Conservation (phyloP, 2,888 invertebrate species). For the Orthosia cruda region DNA sequence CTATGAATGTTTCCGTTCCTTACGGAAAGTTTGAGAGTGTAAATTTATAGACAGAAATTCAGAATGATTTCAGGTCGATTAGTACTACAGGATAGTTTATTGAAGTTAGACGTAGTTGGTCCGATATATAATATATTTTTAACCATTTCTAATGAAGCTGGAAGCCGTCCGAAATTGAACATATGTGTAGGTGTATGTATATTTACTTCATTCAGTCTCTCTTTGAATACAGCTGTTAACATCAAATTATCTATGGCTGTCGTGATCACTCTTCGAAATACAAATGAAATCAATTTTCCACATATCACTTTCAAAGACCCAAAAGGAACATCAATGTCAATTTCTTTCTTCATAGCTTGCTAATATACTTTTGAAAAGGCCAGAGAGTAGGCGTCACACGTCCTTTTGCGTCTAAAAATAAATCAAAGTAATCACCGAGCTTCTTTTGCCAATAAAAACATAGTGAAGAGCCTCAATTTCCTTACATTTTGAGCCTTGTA, state of each 20-base stretch:
- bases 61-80: neutral
- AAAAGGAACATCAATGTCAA: constrained; percentile 12
- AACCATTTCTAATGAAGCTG: neutral
- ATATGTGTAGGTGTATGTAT: neutral
- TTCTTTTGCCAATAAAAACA: constrained; percentile 64
- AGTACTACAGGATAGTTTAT: neutral
- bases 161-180: neutral
- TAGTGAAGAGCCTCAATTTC: constrained; percentile 69
- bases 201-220: neutral
- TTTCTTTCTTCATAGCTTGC: neutral
- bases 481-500: constrained; percentile 64
- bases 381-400: neutral
- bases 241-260: neutral
- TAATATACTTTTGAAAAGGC: neutral
- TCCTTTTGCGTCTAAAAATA: constrained; percentile 41
- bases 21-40: too few species aligned
- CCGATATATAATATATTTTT: too few species aligned
- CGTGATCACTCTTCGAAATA: neutral
- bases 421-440: constrained; percentile 55
- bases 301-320: neutral
- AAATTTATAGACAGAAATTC: too few species aligned
- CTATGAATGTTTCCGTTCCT: neutral
- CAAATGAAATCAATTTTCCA: constrained; percentile 2
- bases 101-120: too few species aligned
- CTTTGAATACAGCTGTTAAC: constrained; percentile 2